These are phyloP conservation scores for Triplophysa siluroides DNA, from an alignment of 2,113 vertebrate genomes.

Conservation along the genomic window DNA sequence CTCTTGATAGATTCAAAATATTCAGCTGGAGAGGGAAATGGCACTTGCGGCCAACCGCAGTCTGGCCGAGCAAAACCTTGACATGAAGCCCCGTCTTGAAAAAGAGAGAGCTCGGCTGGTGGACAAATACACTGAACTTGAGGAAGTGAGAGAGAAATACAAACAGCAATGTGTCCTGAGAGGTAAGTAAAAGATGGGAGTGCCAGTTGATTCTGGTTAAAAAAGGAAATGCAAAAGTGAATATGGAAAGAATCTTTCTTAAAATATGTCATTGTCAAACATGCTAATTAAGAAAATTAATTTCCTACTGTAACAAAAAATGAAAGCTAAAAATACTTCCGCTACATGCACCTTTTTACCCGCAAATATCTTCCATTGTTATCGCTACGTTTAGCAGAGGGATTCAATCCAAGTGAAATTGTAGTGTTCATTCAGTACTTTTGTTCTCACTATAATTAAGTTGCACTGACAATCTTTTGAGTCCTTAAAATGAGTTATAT, in stretches of 20 bases:
- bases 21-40: conserved; percentile 94
- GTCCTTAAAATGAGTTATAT: background rate
- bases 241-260: background rate
- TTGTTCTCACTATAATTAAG: background rate
- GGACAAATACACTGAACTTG: conserved; percentile 82
- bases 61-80: conserved; percentile 89
- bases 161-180: conserved; percentile 66
- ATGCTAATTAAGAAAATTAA: too few species aligned
- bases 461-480: background rate
- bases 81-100: conserved; percentile 83
- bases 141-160: conserved; percentile 70
- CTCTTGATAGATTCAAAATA: conserved; percentile 82
- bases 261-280: background rate
- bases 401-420: background rate
- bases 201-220: background rate
- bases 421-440: background rate
- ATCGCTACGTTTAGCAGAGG: background rate
- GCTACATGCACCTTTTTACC: too few species aligned
- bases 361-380: background rate
- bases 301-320: background rate
- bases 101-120: conserved; percentile 77
- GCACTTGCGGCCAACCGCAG: conserved; percentile 91
- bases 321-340: background rate
- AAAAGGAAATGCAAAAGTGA: background rate
- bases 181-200: conserved; percentile 58